A percentile compares a stretch with the other conserved stretches of the same genome.
phyloP scores from a whole-genome alignment of 1,140 invertebrate genomes.

The Diprion similis region DNA sequence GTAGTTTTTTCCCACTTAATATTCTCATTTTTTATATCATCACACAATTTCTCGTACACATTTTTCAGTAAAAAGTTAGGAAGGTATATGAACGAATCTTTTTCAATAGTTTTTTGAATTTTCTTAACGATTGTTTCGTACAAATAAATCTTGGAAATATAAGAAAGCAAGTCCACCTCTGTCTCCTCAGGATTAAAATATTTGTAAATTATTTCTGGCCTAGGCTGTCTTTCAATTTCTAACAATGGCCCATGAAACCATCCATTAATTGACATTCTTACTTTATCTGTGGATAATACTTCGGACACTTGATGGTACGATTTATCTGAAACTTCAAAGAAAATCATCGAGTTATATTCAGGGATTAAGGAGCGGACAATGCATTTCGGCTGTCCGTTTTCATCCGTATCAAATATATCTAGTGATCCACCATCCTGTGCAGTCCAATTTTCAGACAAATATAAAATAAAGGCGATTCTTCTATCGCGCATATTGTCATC shows the following conservation, averaged over 20 bases:
- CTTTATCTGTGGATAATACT: conserved; percentile 67
- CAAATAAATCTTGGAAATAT: conserved; percentile 63
- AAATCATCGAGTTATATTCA: conserved; percentile 74
- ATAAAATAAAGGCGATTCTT: conserved; percentile 76
- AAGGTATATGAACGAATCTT: conserved; percentile 66
- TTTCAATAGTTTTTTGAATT: conserved; percentile 66
- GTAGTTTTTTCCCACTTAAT: conserved; percentile 67
- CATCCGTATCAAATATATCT: conserved; percentile 69
- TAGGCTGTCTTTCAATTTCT: conserved; percentile 18
- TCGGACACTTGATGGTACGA: conserved; percentile 73
- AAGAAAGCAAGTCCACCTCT: conserved; percentile 49
- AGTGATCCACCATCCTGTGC: conserved; percentile 70
- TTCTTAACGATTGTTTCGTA: conserved; percentile 52
- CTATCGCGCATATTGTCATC: conserved; percentile 76
- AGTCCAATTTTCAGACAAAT: conserved; percentile 68
- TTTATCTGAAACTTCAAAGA: conserved; percentile 70
- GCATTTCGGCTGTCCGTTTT: conserved; percentile 62
- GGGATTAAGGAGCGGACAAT: conserved; percentile 66
- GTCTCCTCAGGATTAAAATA: conserved; percentile 35
- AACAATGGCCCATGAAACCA: conserved; percentile 73
- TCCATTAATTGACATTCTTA: conserved; percentile 75
- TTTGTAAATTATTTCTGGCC: conserved; percentile 24
- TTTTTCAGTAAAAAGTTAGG: conserved; percentile 62
- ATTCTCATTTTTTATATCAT: conserved; percentile 56
- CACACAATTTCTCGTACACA: conserved; percentile 55